Percentiles rank a stretch among this genome's conserved stretches.
Evolutionary conservation across 2,888 invertebrate species (phyloP).

Genomic region (Marasmarcha lunaedactyla): DNA sequence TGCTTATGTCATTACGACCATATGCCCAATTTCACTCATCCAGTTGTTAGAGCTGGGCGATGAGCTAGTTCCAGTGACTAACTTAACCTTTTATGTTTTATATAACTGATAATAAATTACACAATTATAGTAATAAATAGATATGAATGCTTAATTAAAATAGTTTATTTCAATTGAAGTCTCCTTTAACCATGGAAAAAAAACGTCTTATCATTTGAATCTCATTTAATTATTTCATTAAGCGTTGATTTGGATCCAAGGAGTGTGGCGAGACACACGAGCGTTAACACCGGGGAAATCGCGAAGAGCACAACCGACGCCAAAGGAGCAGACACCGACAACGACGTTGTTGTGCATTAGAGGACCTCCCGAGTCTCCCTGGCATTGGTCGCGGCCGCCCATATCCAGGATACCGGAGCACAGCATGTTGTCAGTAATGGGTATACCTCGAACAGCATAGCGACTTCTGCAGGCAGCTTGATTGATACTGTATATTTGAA

Average conservation of each 20-base stretch:
- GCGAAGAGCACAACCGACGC: conserved; percentile 22
- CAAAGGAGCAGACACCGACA: conserved; percentile 36
- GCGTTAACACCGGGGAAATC: conserved; percentile 32
- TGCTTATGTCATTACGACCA: no score
- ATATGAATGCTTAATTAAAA: no score
- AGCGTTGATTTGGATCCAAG: conserved; percentile 30
- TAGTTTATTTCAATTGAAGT: no score
- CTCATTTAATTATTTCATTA: no score
- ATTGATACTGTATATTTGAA: conserved; percentile 27
- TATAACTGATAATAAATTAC: no score
- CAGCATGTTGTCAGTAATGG: conserved; percentile 27
- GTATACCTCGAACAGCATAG: conserved; percentile 20
- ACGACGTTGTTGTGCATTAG: conserved; percentile 29
- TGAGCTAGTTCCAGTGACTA: no score
- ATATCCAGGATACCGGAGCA: conserved; percentile 33
- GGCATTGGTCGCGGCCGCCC: conserved; percentile 44
- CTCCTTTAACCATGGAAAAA: no score
- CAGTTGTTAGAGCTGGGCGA: no score
- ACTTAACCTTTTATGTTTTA: no score
- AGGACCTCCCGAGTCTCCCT: conserved; percentile 39
- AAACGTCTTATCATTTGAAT: no score
- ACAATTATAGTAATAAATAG: no score
- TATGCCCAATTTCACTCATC: no score
- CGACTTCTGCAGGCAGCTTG: conserved; percentile 21
- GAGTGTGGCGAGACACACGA: conserved; percentile 26